Percentiles rank a stretch among this genome's conserved stretches.
These are phyloP conservation scores for Parotocinclus haroldoi DNA, from an alignment of 2,797 vertebrate species.

Conservation along the genomic window DNA sequence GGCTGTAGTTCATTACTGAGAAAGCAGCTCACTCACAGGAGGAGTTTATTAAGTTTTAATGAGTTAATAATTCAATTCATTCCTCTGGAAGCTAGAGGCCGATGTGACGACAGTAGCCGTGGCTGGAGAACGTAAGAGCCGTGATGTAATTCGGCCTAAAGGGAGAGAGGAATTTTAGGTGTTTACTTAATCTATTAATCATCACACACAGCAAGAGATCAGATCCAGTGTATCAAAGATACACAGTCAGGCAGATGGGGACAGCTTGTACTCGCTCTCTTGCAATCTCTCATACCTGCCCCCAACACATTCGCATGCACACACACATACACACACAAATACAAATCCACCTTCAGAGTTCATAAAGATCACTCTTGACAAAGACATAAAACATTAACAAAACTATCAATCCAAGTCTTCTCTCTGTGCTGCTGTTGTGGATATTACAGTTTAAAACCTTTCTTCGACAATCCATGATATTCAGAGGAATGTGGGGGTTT, in stretches of 20 bases:
- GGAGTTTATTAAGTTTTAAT: constrained; percentile 55
- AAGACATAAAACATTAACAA: constrained; percentile 18
- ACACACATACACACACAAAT: constrained; percentile 1
- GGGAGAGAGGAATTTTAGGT: constrained; percentile 24
- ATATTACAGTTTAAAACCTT: background rate
- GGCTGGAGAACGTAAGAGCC: constrained; percentile 36
- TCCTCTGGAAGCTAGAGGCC: constrained; percentile 30
- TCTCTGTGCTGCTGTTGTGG: constrained; percentile 1
- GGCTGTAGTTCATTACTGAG: constrained; percentile 30
- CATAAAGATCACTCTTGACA: constrained; percentile 18
- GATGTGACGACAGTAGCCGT: constrained; percentile 38
- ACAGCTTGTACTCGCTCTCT: background rate
- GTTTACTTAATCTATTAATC: constrained; percentile 38
- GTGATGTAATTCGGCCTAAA: constrained; percentile 43
- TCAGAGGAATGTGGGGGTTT: constrained; percentile 14
- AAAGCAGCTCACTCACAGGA: constrained; percentile 33
- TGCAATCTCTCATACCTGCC: background rate
- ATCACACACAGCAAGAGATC: constrained; percentile 36
- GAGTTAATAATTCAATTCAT: constrained; percentile 56
- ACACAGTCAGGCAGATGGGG: constrained; percentile 16
- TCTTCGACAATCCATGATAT: constrained; percentile 6
- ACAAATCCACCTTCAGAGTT: constrained; percentile 1
- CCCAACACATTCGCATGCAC: background rate
- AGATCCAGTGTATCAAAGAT: constrained; percentile 32
- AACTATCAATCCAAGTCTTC: constrained; percentile 10